These are phyloP conservation scores for Gymnosoma rotundatum DNA, from an alignment of 2,888 invertebrate genomes.

Conservation along the genomic window DNA sequence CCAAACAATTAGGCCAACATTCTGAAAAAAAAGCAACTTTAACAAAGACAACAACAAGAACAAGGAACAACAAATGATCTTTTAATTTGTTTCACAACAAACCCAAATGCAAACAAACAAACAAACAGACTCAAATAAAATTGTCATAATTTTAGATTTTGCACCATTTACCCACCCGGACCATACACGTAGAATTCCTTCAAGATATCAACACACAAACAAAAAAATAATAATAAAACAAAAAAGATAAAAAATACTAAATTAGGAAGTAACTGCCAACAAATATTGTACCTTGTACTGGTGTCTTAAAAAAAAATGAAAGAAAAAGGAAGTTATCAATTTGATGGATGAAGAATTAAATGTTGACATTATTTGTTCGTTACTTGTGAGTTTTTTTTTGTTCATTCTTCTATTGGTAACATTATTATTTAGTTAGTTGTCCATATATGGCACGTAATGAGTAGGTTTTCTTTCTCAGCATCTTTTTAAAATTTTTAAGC, in stretches of 20 bases:
- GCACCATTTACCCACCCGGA: not conserved
- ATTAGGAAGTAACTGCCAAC: constrained; percentile 64
- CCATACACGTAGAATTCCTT: constrained; percentile 47
- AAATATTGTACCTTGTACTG: not conserved
- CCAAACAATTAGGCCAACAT: constrained; percentile 62
- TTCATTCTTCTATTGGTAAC: not conserved
- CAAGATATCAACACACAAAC: constrained; percentile 1
- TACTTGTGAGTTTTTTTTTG: constrained; percentile 12
- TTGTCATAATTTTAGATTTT: constrained; percentile 39
- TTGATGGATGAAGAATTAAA: constrained; percentile 67
- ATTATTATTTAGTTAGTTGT: not conserved
- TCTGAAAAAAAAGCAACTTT: not conserved
- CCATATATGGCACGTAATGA: constrained; percentile 44
- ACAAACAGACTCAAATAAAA: constrained; percentile 22
- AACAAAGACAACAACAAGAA: constrained; percentile 2
- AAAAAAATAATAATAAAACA: not conserved
- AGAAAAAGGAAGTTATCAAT: constrained; percentile 59
- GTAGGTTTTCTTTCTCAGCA: constrained; percentile 47
- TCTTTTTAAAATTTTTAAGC: constrained; percentile 37
- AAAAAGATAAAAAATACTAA: constrained; percentile 14
- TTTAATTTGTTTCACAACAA: constrained; percentile 76
- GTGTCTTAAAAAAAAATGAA: constrained; percentile 19
- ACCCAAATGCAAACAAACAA: constrained; percentile 26
- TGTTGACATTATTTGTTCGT: constrained; percentile 25
- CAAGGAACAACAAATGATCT: constrained; percentile 77